Base-by-base conservation (phyloP, 2,888 invertebrate species). In the Electrophaes corylata region DNA sequence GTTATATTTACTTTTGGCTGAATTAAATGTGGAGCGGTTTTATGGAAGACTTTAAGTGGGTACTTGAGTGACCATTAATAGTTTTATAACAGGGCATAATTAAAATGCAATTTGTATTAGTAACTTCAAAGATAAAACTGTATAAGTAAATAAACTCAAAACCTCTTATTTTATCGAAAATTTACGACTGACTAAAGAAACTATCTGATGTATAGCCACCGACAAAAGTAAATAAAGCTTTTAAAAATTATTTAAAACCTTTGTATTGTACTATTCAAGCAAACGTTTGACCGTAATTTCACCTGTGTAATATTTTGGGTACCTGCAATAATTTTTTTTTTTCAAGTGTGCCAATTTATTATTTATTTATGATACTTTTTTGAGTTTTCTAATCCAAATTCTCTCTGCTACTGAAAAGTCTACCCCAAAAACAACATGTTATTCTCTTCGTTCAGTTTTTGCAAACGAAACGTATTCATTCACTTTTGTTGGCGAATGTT, bases 151-250 rank as follows among this genome's bases (percentile, higher is more conserved):
- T n/a, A 18, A 31, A 31, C 10, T 31, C 4, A 33, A 10, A 45
- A 45, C 16, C 40, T 31, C 3, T 16, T 35, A 35, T 33, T 48
- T 26, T 39, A 48, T 29, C 39, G 8, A 39, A 29, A 39, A 46
- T 40, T 23, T 40, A 53, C 31, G 40, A 47, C 16, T 0, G 16
- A 14, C 31, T 46, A 31, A 46, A 40, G 3, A 23, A n/a, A 19
- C 6, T 10, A 29, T 10, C 26, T 29, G 10, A 18, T n/a, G 18
- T 37, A 37, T 16, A 16, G 37, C 8, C 10, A 37, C 8, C 16
- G 37, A 37, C 0, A 16, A 37, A 16, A 37, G 16, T 16, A 10
- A 10, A 10, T 29, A 6, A 29, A 29, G 8, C 3, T 1, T 20
- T n/a, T n/a, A n/a, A n/a, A n/a, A n/a, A n/a, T n/a, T n/a, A n/a